Base-by-base conservation (phyloP, 2,888 invertebrate species). In the Oscheius myriophilus region DNA sequence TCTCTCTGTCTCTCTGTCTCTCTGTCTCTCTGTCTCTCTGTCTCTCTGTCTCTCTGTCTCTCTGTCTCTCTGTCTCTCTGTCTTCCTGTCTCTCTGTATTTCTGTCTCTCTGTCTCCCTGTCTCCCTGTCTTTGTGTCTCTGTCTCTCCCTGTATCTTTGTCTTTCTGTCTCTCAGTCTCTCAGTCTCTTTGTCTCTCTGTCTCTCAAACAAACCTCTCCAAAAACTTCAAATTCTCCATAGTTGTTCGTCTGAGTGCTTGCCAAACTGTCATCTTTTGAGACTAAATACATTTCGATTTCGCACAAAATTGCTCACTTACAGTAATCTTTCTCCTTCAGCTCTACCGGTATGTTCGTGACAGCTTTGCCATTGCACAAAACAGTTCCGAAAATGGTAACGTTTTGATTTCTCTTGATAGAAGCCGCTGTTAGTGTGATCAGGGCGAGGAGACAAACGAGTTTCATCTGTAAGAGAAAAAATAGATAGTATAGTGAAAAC, bases 321-420 rank as follows among this genome's bases (percentile, higher is more conserved):
- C 61, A 46, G 33, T 46, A 61, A 49, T 61, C 61, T 39, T 46
- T 61, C 33, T 61, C 61, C 41, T 61, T 61, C 14, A 61, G 33
- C 18, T 61, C 61, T 1, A 61, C 39, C n/a, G 33, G 14, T 14
- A 46, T 21, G 33, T 46, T 26, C 12, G 23, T 26, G 11, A 46
- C 25, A 9, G 61, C 49, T n/a, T 49, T 61, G 1, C 61, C 61
- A 26, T 46, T 26, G 39, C 61, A 61, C 11, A 26, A 1, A n/a
- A 21, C 46, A 12, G 21, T 18, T 33, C 61, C 61, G 16, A 49
- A 16, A 9, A 61, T 33, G 18, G 61, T 61, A 25, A 61, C 49
- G 21, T 61, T 61, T 25, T 61, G 61, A 46, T 46, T 46, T 7
- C 61, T 25, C 33, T 61, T 61, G 26, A 61, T 61, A 6, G 23